Evolutionary conservation across 2,797 vertebrate species (phyloP), one percentile per base, ranked within the genome.

Genomic region (Hypotaenidia okinawae): DNA sequence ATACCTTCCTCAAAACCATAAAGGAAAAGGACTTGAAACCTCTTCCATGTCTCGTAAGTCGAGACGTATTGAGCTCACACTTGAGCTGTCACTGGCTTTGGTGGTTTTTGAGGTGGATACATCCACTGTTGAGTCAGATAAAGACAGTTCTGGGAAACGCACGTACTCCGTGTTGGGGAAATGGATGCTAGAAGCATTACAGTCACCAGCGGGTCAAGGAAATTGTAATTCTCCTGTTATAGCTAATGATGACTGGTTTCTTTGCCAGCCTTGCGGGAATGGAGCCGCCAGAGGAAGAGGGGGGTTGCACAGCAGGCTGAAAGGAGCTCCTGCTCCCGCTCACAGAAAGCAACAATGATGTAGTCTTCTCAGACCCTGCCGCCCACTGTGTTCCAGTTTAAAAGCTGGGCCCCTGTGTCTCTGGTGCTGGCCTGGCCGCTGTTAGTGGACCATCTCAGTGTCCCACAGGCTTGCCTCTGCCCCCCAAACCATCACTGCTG

Each of bases 151-250:
- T 94, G 89, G 89, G 92, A 91, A 93, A 75, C 73, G 27, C 17
- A 16, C 6, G 1, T 51, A 24, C 67, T 27, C 67, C 6, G 22
- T 13, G 77, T 24, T 81, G 83, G 62, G 87, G 92, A 88, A 83
- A 25, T 58, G 68, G 61, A 13, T 59, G 58, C 85, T 91, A 54
- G 66, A 54, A 83, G 37, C 28, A 2, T 79, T 81, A 8, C 5
- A 4, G 91, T 92, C 92, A 88, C 58, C 81, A 43, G 4, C 23
- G 32, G 89, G 89, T 92, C 92, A 81, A 54, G 75, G 37, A n/a
- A 58, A 14, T 18, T 67, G 30, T n/a, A 28, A 39, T 72, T 80
- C 93, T 79, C n/a, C 33, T 57, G 11, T 30, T 81, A 5, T 2
- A 19, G 64, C 66, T 89, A 21, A 2, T 6, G 70, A 17, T 17